A percentile compares a stretch with the other conserved stretches of the same genome.
Evolutionary conservation across 2,797 vertebrate genomes (phyloP).

Genomic region (Oophaga sylvatica): DNA sequence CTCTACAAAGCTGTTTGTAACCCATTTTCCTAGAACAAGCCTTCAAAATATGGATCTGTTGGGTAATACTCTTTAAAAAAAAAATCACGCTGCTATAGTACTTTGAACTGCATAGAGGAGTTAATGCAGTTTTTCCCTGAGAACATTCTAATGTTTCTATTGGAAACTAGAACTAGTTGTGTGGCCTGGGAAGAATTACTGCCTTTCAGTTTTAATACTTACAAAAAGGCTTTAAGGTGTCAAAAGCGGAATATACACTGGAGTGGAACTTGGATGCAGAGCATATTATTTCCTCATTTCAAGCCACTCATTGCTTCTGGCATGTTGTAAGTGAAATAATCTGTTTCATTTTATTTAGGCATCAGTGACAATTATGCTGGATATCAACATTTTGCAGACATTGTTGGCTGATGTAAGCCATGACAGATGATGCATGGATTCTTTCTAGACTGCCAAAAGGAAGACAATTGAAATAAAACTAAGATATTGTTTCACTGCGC

Average conservation of each 20-base stretch:
- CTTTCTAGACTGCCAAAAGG: slow-evolving; percentile 29
- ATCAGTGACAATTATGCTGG: slow-evolving; percentile 55
- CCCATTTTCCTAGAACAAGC: too few species aligned
- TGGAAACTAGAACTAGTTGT: background rate
- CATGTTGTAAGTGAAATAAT: slow-evolving; percentile 55
- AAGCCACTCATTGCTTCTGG: slow-evolving; percentile 48
- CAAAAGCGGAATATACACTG: slow-evolving; percentile 50
- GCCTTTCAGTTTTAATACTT: slow-evolving; percentile 27
- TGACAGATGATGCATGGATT: slow-evolving; percentile 55
- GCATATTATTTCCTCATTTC: slow-evolving; percentile 51
- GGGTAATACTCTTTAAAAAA: background rate
- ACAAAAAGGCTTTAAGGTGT: slow-evolving; percentile 42
- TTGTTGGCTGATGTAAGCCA: slow-evolving; percentile 39
- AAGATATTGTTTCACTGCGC: slow-evolving; percentile 27
- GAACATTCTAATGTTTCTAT: background rate
- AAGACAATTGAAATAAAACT: slow-evolving; percentile 39
- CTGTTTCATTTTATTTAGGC: slow-evolving; percentile 59
- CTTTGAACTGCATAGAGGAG: background rate
- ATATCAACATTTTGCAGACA: slow-evolving; percentile 58
- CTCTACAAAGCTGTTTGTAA: too few species aligned
- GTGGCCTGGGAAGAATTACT: slow-evolving; percentile 29
- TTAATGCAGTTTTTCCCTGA: background rate
- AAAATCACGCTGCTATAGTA: background rate
- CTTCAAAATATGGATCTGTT: too few species aligned
- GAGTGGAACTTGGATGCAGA: slow-evolving; percentile 45